Evolutionary conservation across 2,797 vertebrate species (phyloP), one percentile per base, ranked within the genome.

Genomic region (Ptychadena robeensis): DNA sequence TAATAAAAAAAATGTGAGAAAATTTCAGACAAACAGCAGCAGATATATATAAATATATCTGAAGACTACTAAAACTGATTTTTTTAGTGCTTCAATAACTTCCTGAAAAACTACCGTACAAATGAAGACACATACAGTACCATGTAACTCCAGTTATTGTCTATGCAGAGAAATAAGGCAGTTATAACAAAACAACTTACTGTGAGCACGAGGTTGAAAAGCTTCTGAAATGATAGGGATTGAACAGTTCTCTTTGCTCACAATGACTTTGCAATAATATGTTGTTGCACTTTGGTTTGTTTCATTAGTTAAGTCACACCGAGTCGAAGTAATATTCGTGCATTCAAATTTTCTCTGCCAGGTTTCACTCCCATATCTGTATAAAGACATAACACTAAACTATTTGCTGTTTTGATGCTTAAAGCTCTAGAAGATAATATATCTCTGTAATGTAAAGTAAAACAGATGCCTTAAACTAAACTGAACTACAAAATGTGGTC

Each of bases 251-350:
- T 86, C 81, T 44, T 85, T 82, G 64, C 86, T 87, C 30, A 90
- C 90, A 87, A 88, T 92, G 31, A 94, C 92, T 0, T 87, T 94
- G 0, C 87, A 93, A 0, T 94, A 92, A 63, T 94, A 94, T 12
- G 93, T 88, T 0, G 92, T 88, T 31, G 90, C 88, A 0, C 90
- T 87, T 85, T 93, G 86, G 34, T 87, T 88, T 2, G 92, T 94
- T 85, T 93, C 93, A 67, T 32, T 85, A 68, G 93, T 93, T 82
- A 94, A 91, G 83, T 94, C 92, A 85, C 94, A 94, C 88, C 85
- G 90, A 0, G 91, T 93, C 81, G 85, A 90, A 70, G 38, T 91
- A 82, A 93, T 91, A 69, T 91, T 90, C 82, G 35, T 89, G 86
- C 94, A 94, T 81, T 91, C 89, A 7, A 86, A 68, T 86, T 90